Evolutionary conservation across 1,140 invertebrate species (phyloP).

Genomic region (Achroia grisella): DNA sequence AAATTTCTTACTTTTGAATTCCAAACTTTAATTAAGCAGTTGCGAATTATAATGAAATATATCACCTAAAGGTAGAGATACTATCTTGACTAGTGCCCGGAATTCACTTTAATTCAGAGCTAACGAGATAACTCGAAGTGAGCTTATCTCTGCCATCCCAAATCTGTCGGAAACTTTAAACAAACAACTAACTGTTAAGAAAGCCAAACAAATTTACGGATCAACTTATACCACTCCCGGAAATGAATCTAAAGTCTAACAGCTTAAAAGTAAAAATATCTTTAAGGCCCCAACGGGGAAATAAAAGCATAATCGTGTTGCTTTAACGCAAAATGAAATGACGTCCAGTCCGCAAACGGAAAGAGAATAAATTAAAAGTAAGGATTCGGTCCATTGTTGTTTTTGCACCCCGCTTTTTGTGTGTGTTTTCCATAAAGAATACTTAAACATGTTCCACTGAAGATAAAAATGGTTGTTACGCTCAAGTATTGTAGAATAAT

Average conservation of each 20-base stretch:
- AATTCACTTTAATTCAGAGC: conserved; percentile 52
- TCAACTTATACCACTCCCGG: conserved; percentile 34
- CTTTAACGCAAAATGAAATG: conserved; percentile 49
- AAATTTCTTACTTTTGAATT: conserved; percentile 54
- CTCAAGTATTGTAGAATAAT: background rate
- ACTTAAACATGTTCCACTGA: conserved; percentile 32
- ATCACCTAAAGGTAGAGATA: conserved; percentile 35
- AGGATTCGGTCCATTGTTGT: conserved; percentile 43
- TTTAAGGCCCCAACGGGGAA: conserved; percentile 22
- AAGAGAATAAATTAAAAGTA: conserved; percentile 59
- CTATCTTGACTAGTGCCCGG: conserved; percentile 31
- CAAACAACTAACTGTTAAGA: conserved; percentile 59
- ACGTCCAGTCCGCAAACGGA: conserved; percentile 37
- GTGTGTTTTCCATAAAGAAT: conserved; percentile 34
- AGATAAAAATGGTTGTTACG: conserved; percentile 6
- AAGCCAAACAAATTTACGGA: conserved; percentile 55
- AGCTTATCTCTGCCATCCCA: conserved; percentile 36
- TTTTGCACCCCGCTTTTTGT: conserved; percentile 31
- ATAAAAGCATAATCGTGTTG: conserved; percentile 60
- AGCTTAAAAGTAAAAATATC: conserved; percentile 32
- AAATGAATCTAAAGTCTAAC: conserved; percentile 28
- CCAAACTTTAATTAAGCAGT: conserved; percentile 39
- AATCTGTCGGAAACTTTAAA: conserved; percentile 47
- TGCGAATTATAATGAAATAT: conserved; percentile 37
- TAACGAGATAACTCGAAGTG: conserved; percentile 42